Base-by-base conservation (phyloP, 1,140 invertebrate genomes). In the Caenorhabditis briggsae region DNA sequence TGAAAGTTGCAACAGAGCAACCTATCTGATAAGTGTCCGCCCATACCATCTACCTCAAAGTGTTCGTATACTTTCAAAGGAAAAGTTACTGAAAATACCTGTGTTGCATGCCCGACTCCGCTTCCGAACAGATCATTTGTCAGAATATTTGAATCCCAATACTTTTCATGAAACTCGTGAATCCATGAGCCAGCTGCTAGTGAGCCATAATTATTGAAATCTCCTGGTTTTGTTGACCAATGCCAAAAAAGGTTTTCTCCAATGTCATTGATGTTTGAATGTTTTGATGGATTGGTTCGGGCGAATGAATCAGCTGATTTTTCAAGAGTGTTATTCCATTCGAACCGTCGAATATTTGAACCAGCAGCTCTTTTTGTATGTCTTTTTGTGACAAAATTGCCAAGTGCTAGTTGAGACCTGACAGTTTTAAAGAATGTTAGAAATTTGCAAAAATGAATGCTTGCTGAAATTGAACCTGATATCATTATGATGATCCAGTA, bases 161-260 rank as follows among this genome's bases (percentile, higher is more conserved):
- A 48, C n/a, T 78, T 78, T 23, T 78, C 70, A 0, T 50, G 70
- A 25, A 78, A 78, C 46, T 78, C 70, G 23, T 78, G 12, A 20
- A 78, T 78, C 70, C 70, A 78, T 7, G 70, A 78, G 7, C 11
- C 8, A 50, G 70, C 70, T 20, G 70, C 70, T 14, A 50, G 7
- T 23, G 70, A 20, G 5, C 70, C 70, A n/a, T 50, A 78, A 25
- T 50, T 78, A 50, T 78, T 78, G 46, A 78, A 78, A 53, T 78
- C 70, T 78, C 70, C 70, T 18, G 70, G 70, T 50, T n/a, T 78
- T 14, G 70, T 78, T 50, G 70, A 78, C 70, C 70, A 78, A 78
- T 78, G 70, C 70, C 70, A 78, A 23, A 78, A 78, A 11, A 78
- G 23, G 41, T 78, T 78, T 11, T 78, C 70, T 78, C 70, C 70